Percentiles rank a stretch among this genome's conserved stretches.
These are phyloP conservation scores for Colossoma macropomum DNA, from an alignment of 2,113 vertebrate genomes.

Conservation along the genomic window DNA sequence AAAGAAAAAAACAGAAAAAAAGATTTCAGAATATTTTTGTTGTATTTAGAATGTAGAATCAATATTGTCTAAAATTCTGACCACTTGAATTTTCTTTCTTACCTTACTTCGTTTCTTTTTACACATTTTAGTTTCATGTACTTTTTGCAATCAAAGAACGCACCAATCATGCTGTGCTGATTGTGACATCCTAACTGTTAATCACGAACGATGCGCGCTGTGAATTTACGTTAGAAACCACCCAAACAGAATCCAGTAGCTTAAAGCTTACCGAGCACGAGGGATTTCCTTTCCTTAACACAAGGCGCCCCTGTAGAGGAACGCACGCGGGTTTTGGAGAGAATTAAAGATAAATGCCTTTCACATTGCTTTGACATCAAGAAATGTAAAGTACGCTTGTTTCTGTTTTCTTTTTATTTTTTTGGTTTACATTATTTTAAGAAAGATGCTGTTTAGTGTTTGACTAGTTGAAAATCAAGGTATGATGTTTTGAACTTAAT, in stretches of 20 bases:
- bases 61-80: slow-evolving; percentile 60
- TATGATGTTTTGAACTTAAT: slow-evolving; percentile 82
- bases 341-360: slow-evolving; percentile 35
- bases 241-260: slow-evolving; percentile 73
- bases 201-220: slow-evolving; percentile 82
- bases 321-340: slow-evolving; percentile 48
- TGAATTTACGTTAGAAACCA: slow-evolving; percentile 84
- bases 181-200: slow-evolving; percentile 80
- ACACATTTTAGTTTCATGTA: slow-evolving; percentile 31
- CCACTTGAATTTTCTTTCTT: slow-evolving; percentile 62
- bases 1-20: slow-evolving; percentile 56
- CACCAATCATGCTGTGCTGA: slow-evolving; percentile 49
- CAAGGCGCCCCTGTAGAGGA: slow-evolving; percentile 69
- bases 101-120: slow-evolving; percentile 33
- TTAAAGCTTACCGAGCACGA: slow-evolving; percentile 73
- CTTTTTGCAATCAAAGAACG: slow-evolving; percentile 44
- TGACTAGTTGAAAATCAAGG: slow-evolving; percentile 83
- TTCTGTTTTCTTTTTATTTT: slow-evolving; percentile 64
- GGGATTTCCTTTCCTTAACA: slow-evolving; percentile 71
- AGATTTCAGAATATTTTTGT: slow-evolving; percentile 66
- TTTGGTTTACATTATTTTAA: slow-evolving; percentile 89
- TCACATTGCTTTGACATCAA: slow-evolving; percentile 64
- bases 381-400: slow-evolving; percentile 76
- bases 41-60: slow-evolving; percentile 67
- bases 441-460: slow-evolving; percentile 82